phyloP scores from a whole-genome alignment of 2,797 vertebrate species.

The Apogon talboti region DNA sequence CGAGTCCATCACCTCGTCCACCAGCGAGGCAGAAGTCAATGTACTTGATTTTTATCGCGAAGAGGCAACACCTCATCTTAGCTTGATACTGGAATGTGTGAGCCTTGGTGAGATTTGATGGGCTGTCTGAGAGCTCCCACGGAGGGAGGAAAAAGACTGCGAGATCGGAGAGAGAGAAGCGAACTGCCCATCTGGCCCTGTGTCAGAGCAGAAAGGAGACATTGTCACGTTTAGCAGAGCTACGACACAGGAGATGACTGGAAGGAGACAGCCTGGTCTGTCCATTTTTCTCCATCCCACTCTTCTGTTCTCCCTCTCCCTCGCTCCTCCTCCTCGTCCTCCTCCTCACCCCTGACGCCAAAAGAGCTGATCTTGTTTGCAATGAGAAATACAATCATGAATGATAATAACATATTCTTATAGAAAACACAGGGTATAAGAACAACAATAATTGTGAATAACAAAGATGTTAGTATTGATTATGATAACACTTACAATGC shows the following conservation, averaged over 20 bases:
- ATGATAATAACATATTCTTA: slow-evolving; percentile 80
- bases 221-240: slow-evolving; percentile 44
- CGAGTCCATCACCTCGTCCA: slow-evolving; percentile 39
- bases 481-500: slow-evolving; percentile 65
- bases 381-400: slow-evolving; percentile 84
- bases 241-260: slow-evolving; percentile 48
- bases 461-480: slow-evolving; percentile 76
- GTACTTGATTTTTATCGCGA: slow-evolving; percentile 41
- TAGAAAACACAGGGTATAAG: slow-evolving; percentile 85
- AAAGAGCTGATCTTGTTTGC: slow-evolving; percentile 75
- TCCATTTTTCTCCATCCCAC: slow-evolving; percentile 25
- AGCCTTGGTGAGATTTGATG: slow-evolving; percentile 49
- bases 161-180: slow-evolving; percentile 53
- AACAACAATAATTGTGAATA: slow-evolving; percentile 85
- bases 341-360: slow-evolving; percentile 60
- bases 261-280: slow-evolving; percentile 10
- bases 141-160: slow-evolving; percentile 54
- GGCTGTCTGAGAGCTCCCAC: slow-evolving; percentile 59
- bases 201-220: slow-evolving; percentile 64
- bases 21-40: slow-evolving; percentile 51
- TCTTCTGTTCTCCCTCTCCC: slow-evolving; percentile 40
- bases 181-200: slow-evolving; percentile 73
- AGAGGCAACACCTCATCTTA: slow-evolving; percentile 59
- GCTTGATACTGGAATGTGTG: slow-evolving; percentile 47
- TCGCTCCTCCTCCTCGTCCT: slow-evolving; percentile 17